Base-by-base conservation (phyloP, 1,140 invertebrate species). In the Bombus terrestris region DNA sequence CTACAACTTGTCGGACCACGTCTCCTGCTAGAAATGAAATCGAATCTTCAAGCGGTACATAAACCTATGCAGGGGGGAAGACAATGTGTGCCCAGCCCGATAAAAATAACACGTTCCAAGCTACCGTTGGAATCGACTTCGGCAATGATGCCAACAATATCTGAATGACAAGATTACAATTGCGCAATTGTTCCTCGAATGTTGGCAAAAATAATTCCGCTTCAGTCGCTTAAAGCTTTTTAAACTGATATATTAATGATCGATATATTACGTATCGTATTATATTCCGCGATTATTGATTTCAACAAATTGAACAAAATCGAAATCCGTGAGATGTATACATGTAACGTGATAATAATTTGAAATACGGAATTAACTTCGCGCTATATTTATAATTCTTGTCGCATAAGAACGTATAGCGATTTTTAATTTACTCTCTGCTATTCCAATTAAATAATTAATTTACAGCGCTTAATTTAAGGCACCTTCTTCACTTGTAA, bases 21-120 rank as follows among this genome's bases (percentile, higher is more conserved):
- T 74, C 43, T 81, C 57, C 43, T 32, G 68, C 28, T 73, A 28
- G 77, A 47, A 80, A 73, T 74, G 28, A 73, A 35, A 74, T 85
- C 76, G 69, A 35, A 39, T 80, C 83, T 64, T 32, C 39, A 73
- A 59, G 32, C 47, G 41, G 41, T 35, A 62, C 43, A 43, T 84
- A 64, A 62, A 62, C 47, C 18, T 53, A 22, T 22, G 6, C 18
- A 47, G 18, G 18, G 47, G 47, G 47, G 22, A 53, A 53, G 47
- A 22, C 47, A 53, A 53, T 8, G 18, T 22, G 15, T 53, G 47
- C 47, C 18, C 47, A 22, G 47, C 47, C 1, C 5, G 47, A 53
- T 53, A 53, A 53, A 53, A 53, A 53, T 53, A 53, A 53, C 47
- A 53, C 47, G 47, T 22, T 53, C 15, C 5, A 22, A 53, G 6